These are phyloP conservation scores for Huso huso DNA, from an alignment of 2,797 vertebrate genomes.

Conservation along the genomic window DNA sequence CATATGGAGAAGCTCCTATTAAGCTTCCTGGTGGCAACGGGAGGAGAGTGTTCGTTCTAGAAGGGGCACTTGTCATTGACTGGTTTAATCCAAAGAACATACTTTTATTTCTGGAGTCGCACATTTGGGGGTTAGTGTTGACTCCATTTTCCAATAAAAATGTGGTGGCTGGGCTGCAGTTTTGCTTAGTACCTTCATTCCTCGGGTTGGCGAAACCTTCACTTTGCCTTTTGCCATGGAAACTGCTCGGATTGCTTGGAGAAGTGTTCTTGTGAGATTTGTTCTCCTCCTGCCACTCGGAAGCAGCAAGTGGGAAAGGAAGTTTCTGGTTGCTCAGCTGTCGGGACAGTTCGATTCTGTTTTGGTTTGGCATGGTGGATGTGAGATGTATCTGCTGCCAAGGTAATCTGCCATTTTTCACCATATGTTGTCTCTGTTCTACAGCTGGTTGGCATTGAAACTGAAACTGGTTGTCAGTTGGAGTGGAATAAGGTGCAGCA, in stretches of 20 bases:
- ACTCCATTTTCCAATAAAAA: slow-evolving; percentile 57
- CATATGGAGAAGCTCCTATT: slow-evolving; percentile 76
- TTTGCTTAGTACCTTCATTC: slow-evolving; percentile 57
- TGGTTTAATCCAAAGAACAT: slow-evolving; percentile 72
- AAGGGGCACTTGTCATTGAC: slow-evolving; percentile 49
- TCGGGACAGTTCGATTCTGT: slow-evolving; percentile 67
- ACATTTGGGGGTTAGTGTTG: slow-evolving; percentile 60
- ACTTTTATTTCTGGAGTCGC: slow-evolving; percentile 68
- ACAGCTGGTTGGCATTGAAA: slow-evolving; percentile 68
- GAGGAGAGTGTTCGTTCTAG: slow-evolving; percentile 60
- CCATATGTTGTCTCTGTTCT: slow-evolving; percentile 66
- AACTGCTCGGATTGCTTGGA: slow-evolving; percentile 47
- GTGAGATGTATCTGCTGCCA: slow-evolving; percentile 76
- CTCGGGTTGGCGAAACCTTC: slow-evolving; percentile 63
- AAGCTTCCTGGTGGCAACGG: slow-evolving; percentile 60
- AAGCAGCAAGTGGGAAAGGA: slow-evolving; percentile 59
- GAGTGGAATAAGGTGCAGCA: slow-evolving; percentile 58
- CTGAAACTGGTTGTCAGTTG: slow-evolving; percentile 60
- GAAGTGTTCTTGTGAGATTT: slow-evolving; percentile 59
- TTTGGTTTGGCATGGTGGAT: slow-evolving; percentile 56
- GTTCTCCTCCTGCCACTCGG: slow-evolving; percentile 73
- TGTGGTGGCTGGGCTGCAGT: slow-evolving; percentile 40
- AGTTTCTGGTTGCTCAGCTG: slow-evolving; percentile 70
- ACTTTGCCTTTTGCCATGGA: slow-evolving; percentile 51
- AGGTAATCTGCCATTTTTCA: slow-evolving; percentile 64